Conservation (phyloP, 2,888 invertebrate species). For the Cancer borealis region DNA sequence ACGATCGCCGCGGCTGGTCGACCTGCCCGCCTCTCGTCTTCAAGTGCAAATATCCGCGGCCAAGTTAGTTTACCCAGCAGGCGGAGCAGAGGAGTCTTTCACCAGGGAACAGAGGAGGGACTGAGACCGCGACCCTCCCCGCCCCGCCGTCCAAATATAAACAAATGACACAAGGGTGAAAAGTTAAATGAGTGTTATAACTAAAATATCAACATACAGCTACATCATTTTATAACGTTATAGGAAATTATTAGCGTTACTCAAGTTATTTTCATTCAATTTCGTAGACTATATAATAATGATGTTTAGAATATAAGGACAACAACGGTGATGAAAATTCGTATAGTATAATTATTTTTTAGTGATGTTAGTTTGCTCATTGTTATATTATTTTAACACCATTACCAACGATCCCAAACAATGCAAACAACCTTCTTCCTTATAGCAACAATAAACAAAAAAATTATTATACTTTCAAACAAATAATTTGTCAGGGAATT, state of each 20-base stretch:
- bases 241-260: background rate
- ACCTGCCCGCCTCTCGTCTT: constrained; percentile 37
- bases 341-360: too few relatives aligned
- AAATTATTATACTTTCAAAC: background rate
- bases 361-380: too few relatives aligned
- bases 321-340: too few relatives aligned
- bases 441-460: background rate
- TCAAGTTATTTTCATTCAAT: background rate
- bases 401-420: too few relatives aligned
- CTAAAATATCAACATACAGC: background rate
- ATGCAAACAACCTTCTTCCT: background rate
- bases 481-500: background rate
- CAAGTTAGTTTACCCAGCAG: constrained; percentile 33
- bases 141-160: constrained; percentile 7
- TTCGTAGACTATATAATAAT: background rate
- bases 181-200: background rate
- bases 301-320: too few relatives aligned
- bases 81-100: constrained; percentile 21
- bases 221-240: background rate
- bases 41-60: constrained; percentile 45
- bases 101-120: background rate
- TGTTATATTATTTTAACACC: too few relatives aligned
- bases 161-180: background rate
- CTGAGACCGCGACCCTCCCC: constrained; percentile 31
- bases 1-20: background rate